phyloP scores from a whole-genome alignment of 2,797 vertebrate genomes.

The Uromys caudimaculatus region DNA sequence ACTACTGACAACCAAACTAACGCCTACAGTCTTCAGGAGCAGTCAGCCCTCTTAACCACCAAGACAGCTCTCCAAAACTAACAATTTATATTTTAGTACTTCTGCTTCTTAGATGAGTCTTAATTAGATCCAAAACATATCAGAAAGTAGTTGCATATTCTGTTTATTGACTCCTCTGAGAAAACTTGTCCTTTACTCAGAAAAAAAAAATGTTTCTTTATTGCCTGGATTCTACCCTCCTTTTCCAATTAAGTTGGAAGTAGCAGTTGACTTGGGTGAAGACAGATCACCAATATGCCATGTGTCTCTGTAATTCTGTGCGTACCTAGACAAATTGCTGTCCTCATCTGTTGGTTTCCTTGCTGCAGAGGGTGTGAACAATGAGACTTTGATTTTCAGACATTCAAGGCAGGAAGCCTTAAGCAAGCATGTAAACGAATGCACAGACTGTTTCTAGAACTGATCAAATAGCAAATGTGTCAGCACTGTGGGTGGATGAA shows the following conservation, averaged over 20 bases:
- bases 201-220: not conserved
- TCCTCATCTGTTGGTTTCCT: not conserved
- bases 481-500: not conserved
- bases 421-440: not conserved
- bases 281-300: too few relatives aligned
- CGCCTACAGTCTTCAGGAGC: not conserved
- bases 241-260: not conserved
- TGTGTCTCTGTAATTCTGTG: not conserved
- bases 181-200: not conserved
- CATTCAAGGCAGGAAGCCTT: not conserved
- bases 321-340: not conserved
- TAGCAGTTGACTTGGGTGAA: not conserved
- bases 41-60: not conserved
- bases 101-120: not conserved
- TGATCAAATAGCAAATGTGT: not conserved
- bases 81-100: not conserved
- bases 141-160: not conserved
- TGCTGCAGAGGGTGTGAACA: constrained; percentile 4
- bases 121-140: not conserved
- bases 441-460: not conserved
- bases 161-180: not conserved
- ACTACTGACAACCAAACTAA: not conserved
- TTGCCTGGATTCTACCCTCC: not conserved
- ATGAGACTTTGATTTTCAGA: not conserved
- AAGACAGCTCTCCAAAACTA: not conserved